These are phyloP conservation scores for Mungos mungo DNA, from an alignment of 2,113 vertebrate genomes.

Conservation along the genomic window DNA sequence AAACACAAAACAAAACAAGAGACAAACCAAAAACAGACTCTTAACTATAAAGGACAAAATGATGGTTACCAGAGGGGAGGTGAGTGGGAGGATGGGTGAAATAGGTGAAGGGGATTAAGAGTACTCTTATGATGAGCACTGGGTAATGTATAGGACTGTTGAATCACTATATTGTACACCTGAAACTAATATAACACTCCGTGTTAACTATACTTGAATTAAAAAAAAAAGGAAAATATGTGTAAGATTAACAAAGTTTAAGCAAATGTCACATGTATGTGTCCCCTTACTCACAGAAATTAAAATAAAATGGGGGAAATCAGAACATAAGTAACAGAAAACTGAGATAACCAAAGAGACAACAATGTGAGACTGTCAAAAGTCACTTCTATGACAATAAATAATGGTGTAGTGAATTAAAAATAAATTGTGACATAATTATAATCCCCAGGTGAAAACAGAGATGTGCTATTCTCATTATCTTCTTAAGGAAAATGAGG, in stretches of 20 bases:
- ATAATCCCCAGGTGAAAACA: not conserved
- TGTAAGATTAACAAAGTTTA: conserved; percentile 14
- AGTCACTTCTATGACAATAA: not conserved
- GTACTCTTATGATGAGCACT: not conserved
- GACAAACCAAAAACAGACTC: not conserved
- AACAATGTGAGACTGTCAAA: not conserved
- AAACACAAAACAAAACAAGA: not conserved
- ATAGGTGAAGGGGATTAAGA: not conserved
- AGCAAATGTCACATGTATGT: not conserved
- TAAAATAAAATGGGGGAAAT: not conserved
- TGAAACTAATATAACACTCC: not conserved
- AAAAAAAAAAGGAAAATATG: not conserved
- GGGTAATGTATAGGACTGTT: not conserved
- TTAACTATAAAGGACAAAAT: not conserved
- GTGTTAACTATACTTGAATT: not conserved
- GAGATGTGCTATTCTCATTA: not conserved
- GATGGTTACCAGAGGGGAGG: not conserved
- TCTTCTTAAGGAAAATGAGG: not conserved
- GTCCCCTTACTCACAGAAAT: not conserved
- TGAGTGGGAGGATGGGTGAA: not conserved
- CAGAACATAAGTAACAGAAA: conserved; percentile 34
- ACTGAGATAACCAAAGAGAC: not conserved
- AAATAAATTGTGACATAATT: not conserved
- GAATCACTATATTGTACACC: not conserved
- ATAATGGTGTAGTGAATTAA: not conserved